A percentile compares a stretch with the other conserved stretches of the same genome.
Conservation (phyloP, 2,113 vertebrate genomes). For the Tupaia chinensis region DNA sequence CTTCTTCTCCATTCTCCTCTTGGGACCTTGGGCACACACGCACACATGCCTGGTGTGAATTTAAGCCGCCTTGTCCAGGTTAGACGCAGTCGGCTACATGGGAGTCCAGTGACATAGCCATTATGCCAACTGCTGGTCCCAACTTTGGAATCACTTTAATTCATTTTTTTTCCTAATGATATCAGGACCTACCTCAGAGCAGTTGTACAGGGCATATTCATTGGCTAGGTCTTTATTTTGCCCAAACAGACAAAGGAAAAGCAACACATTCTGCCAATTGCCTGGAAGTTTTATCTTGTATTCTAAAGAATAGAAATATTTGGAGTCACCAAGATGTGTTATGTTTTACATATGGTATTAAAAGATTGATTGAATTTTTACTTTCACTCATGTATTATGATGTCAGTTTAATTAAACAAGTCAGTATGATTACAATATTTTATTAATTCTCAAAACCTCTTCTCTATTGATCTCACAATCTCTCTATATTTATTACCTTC, state of each 20-base stretch:
- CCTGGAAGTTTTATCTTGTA: not conserved
- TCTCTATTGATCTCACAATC: not conserved
- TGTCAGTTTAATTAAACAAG: not conserved
- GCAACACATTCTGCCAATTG: not conserved
- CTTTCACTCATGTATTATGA: not conserved
- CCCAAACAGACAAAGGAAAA: not conserved
- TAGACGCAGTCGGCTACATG: too few relatives aligned
- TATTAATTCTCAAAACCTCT: not conserved
- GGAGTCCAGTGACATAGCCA: too few relatives aligned
- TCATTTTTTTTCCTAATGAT: not conserved
- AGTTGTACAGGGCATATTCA: not conserved
- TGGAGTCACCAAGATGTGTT: not conserved
- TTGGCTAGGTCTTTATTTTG: not conserved
- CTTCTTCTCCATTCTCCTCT: too few relatives aligned
- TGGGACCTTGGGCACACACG: too few relatives aligned
- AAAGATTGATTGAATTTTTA: not conserved
- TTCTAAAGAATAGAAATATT: not conserved
- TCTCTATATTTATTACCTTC: not conserved
- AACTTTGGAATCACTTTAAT: not conserved
- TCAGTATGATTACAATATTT: not conserved
- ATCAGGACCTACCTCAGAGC: not conserved
- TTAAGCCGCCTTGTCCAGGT: too few relatives aligned
- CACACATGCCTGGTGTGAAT: too few relatives aligned
- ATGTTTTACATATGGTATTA: not conserved
- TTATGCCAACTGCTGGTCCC: too few relatives aligned